Evolutionary conservation across 1,140 invertebrate species (phyloP).

Genomic region (Planococcus citri): DNA sequence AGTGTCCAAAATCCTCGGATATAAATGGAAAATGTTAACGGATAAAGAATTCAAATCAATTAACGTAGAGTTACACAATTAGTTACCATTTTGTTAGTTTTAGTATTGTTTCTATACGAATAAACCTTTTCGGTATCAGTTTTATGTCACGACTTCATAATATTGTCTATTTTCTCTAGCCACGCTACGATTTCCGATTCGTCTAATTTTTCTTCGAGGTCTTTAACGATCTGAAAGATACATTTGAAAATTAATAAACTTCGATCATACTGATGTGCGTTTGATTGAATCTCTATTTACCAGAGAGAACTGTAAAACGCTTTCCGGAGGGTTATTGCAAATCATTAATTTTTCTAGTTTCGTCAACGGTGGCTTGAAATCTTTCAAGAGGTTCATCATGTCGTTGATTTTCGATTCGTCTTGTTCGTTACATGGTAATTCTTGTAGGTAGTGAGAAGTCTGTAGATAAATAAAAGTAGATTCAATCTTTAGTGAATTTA

Average conservation of each 20-base stretch:
- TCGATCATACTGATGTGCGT: too few species aligned
- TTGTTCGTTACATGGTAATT: constrained; percentile 22
- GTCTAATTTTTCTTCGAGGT: neutral
- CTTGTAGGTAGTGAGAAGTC: constrained; percentile 22
- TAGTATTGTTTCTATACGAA: neutral
- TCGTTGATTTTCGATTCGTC: constrained; percentile 3
- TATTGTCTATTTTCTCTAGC: neutral
- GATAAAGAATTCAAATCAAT: constrained; percentile 53
- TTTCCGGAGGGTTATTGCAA: constrained; percentile 23
- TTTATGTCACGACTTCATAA: neutral
- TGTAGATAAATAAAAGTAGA: too few species aligned
- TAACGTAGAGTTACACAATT: constrained; percentile 12
- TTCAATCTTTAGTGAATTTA: too few species aligned
- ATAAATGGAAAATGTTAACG: constrained; percentile 55
- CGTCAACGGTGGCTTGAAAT: constrained; percentile 19
- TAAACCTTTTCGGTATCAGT: neutral
- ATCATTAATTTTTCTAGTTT: constrained; percentile 24
- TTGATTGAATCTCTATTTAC: too few species aligned
- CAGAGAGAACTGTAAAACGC: constrained; percentile 21
- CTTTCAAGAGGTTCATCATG: constrained; percentile 14
- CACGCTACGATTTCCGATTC: neutral
- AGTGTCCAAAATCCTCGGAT: constrained; percentile 52
- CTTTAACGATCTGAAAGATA: constrained; percentile 7
- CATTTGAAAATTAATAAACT: too few species aligned
- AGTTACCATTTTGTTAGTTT: neutral